These are phyloP conservation scores for Oreocharis arfaki DNA, from an alignment of 2,113 vertebrate species.

Conservation along the genomic window DNA sequence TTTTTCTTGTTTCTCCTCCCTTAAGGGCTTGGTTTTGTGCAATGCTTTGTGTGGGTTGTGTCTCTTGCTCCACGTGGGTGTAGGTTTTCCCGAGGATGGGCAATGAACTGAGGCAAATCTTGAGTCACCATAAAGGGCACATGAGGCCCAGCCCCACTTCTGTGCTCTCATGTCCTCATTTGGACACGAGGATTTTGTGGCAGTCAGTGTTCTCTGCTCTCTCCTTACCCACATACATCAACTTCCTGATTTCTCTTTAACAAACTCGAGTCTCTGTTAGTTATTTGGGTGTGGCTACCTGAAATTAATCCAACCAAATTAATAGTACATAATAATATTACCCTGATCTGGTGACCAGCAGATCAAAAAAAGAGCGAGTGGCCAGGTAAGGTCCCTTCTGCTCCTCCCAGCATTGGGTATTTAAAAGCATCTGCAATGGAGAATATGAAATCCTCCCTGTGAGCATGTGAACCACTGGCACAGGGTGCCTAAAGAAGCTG, in stretches of 20 bases:
- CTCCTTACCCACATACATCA: background rate
- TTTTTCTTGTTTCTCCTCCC: background rate
- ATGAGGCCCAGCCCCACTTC: background rate
- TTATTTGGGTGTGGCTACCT: background rate
- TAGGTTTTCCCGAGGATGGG: background rate
- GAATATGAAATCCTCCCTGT: background rate
- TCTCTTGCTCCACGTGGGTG: background rate
- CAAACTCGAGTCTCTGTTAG: background rate
- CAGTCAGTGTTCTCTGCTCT: background rate
- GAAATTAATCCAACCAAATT: background rate
- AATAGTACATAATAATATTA: background rate
- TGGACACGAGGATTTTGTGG: background rate
- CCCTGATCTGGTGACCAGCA: background rate
- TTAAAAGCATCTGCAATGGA: background rate
- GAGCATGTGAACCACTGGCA: background rate
- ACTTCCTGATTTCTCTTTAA: background rate
- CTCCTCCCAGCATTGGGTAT: background rate
- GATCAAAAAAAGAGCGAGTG: background rate
- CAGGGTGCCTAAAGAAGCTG: background rate
- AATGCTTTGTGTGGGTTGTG: background rate
- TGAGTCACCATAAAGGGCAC: background rate
- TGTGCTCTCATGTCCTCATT: background rate
- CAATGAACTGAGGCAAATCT: background rate
- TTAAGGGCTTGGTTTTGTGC: background rate
- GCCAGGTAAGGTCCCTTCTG: background rate